Conservation (phyloP, 2,888 invertebrate genomes). For the Camponotus fellah region DNA sequence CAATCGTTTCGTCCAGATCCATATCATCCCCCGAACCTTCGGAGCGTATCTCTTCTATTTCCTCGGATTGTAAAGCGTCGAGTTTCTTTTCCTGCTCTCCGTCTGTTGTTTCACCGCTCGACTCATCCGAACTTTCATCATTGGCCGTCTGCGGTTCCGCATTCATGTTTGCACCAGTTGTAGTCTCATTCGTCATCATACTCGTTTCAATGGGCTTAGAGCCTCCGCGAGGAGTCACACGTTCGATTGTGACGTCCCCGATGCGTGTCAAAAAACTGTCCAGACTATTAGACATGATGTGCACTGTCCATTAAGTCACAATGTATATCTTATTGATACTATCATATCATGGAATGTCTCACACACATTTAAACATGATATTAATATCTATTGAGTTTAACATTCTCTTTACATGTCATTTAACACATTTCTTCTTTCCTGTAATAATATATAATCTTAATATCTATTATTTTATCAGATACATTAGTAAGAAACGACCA, state of each 20-base stretch:
- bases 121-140: slow-evolving; percentile 84
- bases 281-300: slow-evolving; percentile 85
- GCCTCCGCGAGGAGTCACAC: slow-evolving; percentile 83
- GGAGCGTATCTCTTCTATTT: slow-evolving; percentile 82
- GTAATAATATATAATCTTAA: slow-evolving; percentile 59
- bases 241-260: slow-evolving; percentile 89
- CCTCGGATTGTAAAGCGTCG: slow-evolving; percentile 76
- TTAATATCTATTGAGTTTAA: slow-evolving; percentile 60
- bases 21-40: slow-evolving; percentile 84
- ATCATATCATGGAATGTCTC: slow-evolving; percentile 71
- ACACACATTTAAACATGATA: slow-evolving; percentile 65
- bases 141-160: slow-evolving; percentile 78
- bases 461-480: slow-evolving; percentile 9
- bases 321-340: slow-evolving; percentile 57
- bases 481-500: neutral
- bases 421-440: slow-evolving; percentile 60
- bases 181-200: slow-evolving; percentile 67
- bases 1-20: slow-evolving; percentile 85
- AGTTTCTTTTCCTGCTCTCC: slow-evolving; percentile 79
- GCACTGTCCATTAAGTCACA: slow-evolving; percentile 68
- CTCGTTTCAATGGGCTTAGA: slow-evolving; percentile 74
- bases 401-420: slow-evolving; percentile 61
- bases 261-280: slow-evolving; percentile 88
- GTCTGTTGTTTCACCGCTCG: slow-evolving; percentile 85
- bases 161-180: slow-evolving; percentile 72